Evolutionary conservation across 2,888 invertebrate genomes (phyloP).

Genomic region (Drosophila niveifrons): DNA sequence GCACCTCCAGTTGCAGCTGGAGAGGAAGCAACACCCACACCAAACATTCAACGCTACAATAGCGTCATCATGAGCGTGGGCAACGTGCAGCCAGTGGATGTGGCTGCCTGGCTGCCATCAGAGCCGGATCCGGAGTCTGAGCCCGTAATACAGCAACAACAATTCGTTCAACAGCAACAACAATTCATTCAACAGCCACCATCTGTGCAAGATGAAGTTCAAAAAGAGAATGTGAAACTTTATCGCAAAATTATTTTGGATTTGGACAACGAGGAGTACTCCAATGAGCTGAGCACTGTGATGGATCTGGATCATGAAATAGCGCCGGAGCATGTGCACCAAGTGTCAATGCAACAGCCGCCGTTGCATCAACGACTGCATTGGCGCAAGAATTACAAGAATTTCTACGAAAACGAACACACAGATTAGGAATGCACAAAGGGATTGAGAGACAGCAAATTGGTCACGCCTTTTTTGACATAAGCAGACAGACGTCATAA

Average conservation of each 20-base stretch:
- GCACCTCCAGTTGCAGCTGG: background rate
- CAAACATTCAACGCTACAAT: slow-evolving; percentile 62
- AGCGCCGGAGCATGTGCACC: slow-evolving; percentile 12
- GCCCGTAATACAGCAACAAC: too few relatives aligned
- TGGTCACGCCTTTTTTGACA: slow-evolving; percentile 3
- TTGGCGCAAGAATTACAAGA: slow-evolving; percentile 86
- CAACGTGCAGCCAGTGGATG: slow-evolving; percentile 79
- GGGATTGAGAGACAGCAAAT: background rate
- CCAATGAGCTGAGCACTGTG: slow-evolving; percentile 68
- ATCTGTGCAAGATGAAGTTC: slow-evolving; percentile 38
- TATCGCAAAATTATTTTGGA: slow-evolving; percentile 67
- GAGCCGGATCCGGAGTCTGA: slow-evolving; percentile 11
- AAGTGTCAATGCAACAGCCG: slow-evolving; percentile 21
- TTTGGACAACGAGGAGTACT: slow-evolving; percentile 70
- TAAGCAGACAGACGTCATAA: slow-evolving; percentile 23
- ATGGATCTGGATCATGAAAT: slow-evolving; percentile 44
- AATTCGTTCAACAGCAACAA: too few relatives aligned
- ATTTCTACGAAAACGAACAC: slow-evolving; percentile 69
- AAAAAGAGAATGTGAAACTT: slow-evolving; percentile 68
- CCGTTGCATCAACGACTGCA: slow-evolving; percentile 60
- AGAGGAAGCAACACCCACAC: slow-evolving; percentile 26
- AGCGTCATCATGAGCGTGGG: slow-evolving; percentile 84
- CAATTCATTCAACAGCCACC: background rate
- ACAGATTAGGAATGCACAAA: slow-evolving; percentile 38
- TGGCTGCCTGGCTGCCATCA: slow-evolving; percentile 23